Evolutionary conservation across 2,113 vertebrate genomes (phyloP).

Genomic region (Tenebrosternarchus preto): DNA sequence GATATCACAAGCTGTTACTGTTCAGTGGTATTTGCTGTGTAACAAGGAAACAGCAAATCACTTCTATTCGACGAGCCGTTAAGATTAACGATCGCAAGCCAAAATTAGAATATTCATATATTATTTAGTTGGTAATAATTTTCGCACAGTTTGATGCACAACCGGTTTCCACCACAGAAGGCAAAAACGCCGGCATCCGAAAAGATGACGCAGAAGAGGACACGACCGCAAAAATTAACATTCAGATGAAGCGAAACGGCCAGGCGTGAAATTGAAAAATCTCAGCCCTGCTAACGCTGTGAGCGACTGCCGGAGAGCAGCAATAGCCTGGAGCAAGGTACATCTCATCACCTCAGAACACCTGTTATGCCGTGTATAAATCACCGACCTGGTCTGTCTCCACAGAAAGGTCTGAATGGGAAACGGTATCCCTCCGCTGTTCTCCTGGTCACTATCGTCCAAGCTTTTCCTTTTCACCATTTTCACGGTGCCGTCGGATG

Average conservation of each 20-base stretch:
- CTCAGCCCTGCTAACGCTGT: not conserved
- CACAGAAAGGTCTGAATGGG: conserved; percentile 98
- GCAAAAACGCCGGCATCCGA: not conserved
- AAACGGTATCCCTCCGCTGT: conserved; percentile 90
- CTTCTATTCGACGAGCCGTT: not conserved
- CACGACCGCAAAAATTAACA: not conserved
- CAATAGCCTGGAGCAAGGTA: not conserved
- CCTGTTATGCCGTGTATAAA: conserved; percentile 47
- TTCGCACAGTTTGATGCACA: not conserved
- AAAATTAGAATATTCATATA: not conserved
- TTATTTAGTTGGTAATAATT: not conserved
- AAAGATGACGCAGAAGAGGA: conserved; percentile 37
- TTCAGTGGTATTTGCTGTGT: too few species aligned
- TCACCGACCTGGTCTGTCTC: conserved; percentile 95
- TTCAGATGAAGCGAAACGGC: not conserved
- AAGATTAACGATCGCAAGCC: not conserved
- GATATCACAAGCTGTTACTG: not conserved
- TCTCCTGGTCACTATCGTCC: conserved; percentile 90
- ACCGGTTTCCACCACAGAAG: conserved; percentile 3
- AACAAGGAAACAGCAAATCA: not conserved
- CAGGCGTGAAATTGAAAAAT: not conserved
- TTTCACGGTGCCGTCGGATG: conserved; percentile 42
- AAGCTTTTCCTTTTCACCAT: conserved; percentile 99
- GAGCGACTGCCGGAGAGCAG: not conserved
- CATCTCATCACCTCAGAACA: conserved; percentile 25